These are phyloP conservation scores for Choloepus hoffmanni DNA, from an alignment of 2,113 vertebrate genomes.

Conservation along the genomic window DNA sequence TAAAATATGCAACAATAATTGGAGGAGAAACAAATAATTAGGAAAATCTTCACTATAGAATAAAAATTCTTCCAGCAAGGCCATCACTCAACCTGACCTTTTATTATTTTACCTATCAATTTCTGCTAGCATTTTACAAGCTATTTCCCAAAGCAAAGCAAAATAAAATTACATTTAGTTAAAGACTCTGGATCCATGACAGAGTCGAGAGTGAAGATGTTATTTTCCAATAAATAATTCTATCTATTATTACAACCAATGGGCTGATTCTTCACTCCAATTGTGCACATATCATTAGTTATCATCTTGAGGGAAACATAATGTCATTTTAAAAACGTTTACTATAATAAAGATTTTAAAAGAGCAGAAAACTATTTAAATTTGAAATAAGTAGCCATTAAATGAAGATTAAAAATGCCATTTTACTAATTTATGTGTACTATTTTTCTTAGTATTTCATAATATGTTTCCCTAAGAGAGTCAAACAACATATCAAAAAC, in stretches of 20 bases:
- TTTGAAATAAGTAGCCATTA: not conserved
- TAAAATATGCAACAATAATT: not conserved
- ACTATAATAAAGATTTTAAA: slow-evolving; percentile 15
- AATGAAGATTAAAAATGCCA: not conserved
- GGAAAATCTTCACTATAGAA: not conserved
- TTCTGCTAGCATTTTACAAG: not conserved
- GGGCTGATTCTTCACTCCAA: not conserved
- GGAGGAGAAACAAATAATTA: not conserved
- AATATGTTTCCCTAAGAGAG: not conserved
- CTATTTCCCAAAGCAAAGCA: not conserved
- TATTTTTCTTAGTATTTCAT: not conserved
- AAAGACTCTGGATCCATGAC: not conserved
- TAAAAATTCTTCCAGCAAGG: not conserved
- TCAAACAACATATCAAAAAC: not conserved
- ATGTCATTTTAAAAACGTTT: not conserved
- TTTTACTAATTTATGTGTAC: not conserved
- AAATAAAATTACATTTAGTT: slow-evolving; percentile 11
- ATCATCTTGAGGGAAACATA: not conserved
- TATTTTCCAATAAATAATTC: not conserved
- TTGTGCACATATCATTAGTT: not conserved
- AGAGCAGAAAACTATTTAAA: not conserved
- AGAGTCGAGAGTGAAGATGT: not conserved
- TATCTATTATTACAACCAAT: not conserved
- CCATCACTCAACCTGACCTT: not conserved
- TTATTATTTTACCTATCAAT: slow-evolving; percentile 1